Evolutionary conservation across 1,140 invertebrate genomes (phyloP), one percentile per base, ranked within the genome.

Genomic region (Lasioglossum baleicum): DNA sequence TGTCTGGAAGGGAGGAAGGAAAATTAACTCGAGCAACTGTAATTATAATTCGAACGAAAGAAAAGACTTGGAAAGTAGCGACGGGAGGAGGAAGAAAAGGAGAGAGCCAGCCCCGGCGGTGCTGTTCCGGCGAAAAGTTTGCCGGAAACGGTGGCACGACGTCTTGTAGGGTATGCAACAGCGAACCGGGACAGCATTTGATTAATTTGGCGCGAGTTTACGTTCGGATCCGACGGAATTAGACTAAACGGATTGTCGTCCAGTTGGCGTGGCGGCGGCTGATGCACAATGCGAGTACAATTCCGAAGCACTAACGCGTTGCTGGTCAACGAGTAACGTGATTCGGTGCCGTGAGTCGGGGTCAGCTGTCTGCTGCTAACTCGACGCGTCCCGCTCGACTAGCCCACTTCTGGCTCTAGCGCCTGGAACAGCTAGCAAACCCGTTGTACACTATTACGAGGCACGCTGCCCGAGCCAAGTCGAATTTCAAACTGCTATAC

Each of bases 181-280:
- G 3, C 42, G 60, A 73, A 22, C 74, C 69, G 26, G 79, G 75
- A 69, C 74, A 76, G 76, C 79, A 58, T 81, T 83, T 77, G 75
- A 84, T 86, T 88, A 88, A 88, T 87, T 84, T 83, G 81, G 71
- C 74, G 75, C 73, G 80, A 83, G 83, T 80, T 88, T 90, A 88
- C 82, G 83, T 80, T 90, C 83, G 83, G 85, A 78, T 90, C 81
- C 80, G 80, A 65, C 78, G 83, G 90, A 93, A 91, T 93, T 92
- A 88, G 90, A 88, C 88, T 92, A 91, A 93, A 91, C 86, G 89
- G 91, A 93, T 93, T 93, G 91, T 89, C 89, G 90, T 90, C 85
- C 82, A 82, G 69, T 73, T 74, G 68, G 58, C 82, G 74, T 82
- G 80, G 83, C 80, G 56, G 60, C 79, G 83, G 71, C 82, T 83